Evolutionary conservation across 2,797 vertebrate genomes (phyloP).

Genomic region (Channa striata): DNA sequence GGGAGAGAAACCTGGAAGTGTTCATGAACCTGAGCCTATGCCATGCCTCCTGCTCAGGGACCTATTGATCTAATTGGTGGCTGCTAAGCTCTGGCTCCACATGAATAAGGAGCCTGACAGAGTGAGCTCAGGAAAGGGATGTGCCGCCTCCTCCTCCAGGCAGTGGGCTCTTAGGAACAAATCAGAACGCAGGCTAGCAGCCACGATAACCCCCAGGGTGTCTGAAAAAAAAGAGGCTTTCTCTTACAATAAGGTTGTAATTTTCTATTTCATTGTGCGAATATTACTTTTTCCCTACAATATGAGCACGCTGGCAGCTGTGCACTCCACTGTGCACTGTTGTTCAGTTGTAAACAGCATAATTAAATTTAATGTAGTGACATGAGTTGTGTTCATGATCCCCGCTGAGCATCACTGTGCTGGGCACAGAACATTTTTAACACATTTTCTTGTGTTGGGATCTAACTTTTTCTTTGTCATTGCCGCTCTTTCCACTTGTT

Average conservation of each 20-base stretch:
- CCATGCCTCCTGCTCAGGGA: conserved; percentile 69
- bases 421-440: conserved; percentile 4
- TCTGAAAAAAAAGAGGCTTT: conserved; percentile 38
- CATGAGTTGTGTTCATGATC: conserved; percentile 18
- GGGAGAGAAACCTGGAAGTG: conserved; percentile 53
- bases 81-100: conserved; percentile 78
- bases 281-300: conserved; percentile 51
- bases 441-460: conserved; percentile 12
- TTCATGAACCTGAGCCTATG: conserved; percentile 47
- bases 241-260: conserved; percentile 52
- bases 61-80: conserved; percentile 79
- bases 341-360: conserved; percentile 31
- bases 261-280: conserved; percentile 59
- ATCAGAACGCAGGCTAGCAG: conserved; percentile 51
- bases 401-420: conserved; percentile 6
- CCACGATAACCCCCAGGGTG: conserved; percentile 59
- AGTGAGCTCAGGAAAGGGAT: conserved; percentile 64
- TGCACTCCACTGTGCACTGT: conserved; percentile 21
- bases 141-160: conserved; percentile 55
- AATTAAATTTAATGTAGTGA: conserved; percentile 39
- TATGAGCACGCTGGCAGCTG: conserved; percentile 35
- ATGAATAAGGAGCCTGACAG: conserved; percentile 80
- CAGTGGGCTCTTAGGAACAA: conserved; percentile 51
- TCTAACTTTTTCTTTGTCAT: conserved; percentile 15
- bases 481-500: neutral